Evolutionary conservation across 2,888 invertebrate species (phyloP), one percentile per base, ranked within the genome.

Genomic region (Nesidiocoris tenuis): DNA sequence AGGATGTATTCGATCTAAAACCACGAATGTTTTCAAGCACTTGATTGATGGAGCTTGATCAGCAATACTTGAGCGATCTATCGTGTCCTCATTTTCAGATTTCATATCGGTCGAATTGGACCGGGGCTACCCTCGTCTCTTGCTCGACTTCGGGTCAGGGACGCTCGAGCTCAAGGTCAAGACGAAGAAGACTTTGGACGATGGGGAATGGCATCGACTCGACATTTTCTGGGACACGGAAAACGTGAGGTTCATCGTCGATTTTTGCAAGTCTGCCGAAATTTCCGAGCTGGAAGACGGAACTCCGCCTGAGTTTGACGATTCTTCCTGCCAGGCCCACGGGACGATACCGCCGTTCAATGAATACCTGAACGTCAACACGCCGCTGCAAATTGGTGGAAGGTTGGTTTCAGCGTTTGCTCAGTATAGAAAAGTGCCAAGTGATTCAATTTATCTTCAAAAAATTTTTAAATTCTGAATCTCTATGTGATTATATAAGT

Each of bases 181-280:
- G 84, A 93, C 93, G 0, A 92, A 93, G 82, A 91, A 91, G 83
- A 90, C 91, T 0, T 85, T 97, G 78, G 94, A 96, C 82, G 98
- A 99, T 83, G 98, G 98, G 2, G 94, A 95, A 84, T 99, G 99
- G 98, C 99, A 99, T 85, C 89, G 95, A 76, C 86, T 99, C 76
- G 98, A 98, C 83, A 89, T 99, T 80, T 96, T 96, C 83, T 97
- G 96, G 94, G 92, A 94, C 81, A 94, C 95, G 1, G 96, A 97
- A 84, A 91, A 90, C 82, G 93, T 97, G 0, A 89, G 94, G 80
- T 90, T 98, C 88, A 92, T 96, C 2, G 93, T 98, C 12, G 98
- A 98, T 84, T 93, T 89, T 81, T 98, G 98, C 84, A 93, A 92
- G 83, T 93, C 94, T 0, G 95, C 95, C 0, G 91, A 93, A 81